These are phyloP conservation scores for Esox niger DNA, from an alignment of 2,113 vertebrate genomes.

Conservation along the genomic window DNA sequence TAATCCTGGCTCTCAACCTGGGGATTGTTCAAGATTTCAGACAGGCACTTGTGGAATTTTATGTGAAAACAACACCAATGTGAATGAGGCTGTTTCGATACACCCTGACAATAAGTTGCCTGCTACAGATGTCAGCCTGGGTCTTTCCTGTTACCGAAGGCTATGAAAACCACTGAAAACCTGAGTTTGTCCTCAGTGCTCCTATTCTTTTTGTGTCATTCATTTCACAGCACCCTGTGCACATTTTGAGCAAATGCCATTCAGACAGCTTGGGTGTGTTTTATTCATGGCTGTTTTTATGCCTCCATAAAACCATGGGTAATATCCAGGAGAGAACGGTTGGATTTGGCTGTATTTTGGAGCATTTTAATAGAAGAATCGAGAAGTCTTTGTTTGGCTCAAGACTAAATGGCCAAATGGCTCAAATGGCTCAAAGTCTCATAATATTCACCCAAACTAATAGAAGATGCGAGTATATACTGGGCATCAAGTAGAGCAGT, in stretches of 20 bases:
- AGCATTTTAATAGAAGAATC: background rate
- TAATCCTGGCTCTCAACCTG: slow-evolving; percentile 29
- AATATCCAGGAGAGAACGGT: slow-evolving; percentile 26
- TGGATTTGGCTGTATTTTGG: slow-evolving; percentile 9
- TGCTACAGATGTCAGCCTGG: too few relatives aligned
- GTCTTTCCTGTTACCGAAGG: too few relatives aligned
- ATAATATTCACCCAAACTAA: too few relatives aligned
- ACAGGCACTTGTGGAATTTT: slow-evolving; percentile 18
- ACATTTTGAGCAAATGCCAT: slow-evolving; percentile 50
- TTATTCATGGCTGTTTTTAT: slow-evolving; percentile 52
- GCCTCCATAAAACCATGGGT: slow-evolving; percentile 52
- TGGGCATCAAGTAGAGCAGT: too few relatives aligned
- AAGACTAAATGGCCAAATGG: too few relatives aligned
- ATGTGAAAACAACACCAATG: slow-evolving; percentile 25
- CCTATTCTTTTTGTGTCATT: slow-evolving; percentile 9
- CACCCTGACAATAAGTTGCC: background rate
- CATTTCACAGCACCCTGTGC: slow-evolving; percentile 53
- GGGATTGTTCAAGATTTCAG: slow-evolving; percentile 38
- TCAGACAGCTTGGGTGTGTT: slow-evolving; percentile 57
- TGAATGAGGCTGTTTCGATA: background rate
- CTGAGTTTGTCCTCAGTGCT: too few relatives aligned
- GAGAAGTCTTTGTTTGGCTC: too few relatives aligned
- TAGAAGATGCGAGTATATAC: too few relatives aligned
- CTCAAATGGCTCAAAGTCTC: too few relatives aligned
- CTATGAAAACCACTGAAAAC: too few relatives aligned